Evolutionary conservation across 2,113 vertebrate species (phyloP).

Genomic region (Cichladusa arquata): DNA sequence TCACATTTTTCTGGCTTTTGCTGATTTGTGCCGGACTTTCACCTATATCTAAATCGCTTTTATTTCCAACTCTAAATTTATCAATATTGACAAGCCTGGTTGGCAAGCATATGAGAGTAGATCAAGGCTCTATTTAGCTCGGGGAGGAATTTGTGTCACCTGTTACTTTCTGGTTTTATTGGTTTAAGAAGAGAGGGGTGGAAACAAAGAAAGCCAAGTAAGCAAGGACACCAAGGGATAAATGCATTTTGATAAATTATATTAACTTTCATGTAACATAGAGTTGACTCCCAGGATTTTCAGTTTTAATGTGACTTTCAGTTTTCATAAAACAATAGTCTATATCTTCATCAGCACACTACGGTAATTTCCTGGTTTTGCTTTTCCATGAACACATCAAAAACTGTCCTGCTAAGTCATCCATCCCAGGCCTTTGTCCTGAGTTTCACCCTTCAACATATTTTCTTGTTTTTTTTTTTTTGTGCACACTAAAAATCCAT

Average conservation of each 20-base stretch:
- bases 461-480: too few species aligned
- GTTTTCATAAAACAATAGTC: neutral
- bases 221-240: neutral
- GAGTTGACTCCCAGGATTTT: neutral
- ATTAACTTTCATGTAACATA: neutral
- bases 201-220: neutral
- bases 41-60: neutral
- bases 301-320: neutral
- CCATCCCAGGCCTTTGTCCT: neutral
- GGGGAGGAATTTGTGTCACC: neutral
- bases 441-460: neutral
- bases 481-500: neutral
- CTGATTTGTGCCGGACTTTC: neutral
- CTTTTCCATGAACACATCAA: neutral
- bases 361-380: neutral
- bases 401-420: neutral
- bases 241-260: neutral
- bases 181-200: neutral
- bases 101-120: neutral
- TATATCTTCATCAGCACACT: neutral
- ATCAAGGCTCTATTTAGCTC: neutral
- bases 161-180: neutral
- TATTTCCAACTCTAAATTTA: neutral
- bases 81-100: neutral
- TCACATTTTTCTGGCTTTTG: neutral